These are phyloP conservation scores for Axea sp. DNA, from an alignment of 2,888 invertebrate species.

Conservation along the genomic window DNA sequence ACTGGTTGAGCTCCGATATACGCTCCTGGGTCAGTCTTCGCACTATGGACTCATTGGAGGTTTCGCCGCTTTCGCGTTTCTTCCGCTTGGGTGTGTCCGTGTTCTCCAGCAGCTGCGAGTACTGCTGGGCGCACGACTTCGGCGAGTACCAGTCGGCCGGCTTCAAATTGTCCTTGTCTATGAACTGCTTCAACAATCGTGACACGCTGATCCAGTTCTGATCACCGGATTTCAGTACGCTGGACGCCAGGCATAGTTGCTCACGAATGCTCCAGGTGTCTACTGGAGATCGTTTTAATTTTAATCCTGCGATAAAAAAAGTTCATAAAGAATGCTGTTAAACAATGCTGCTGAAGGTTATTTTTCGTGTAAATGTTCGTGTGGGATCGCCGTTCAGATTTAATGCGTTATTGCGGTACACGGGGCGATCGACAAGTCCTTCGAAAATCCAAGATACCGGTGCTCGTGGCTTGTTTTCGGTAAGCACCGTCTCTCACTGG, in stretches of 20 bases:
- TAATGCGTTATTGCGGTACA: too few species aligned
- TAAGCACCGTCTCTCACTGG: too few species aligned
- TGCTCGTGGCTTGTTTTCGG: too few species aligned
- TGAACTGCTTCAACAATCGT: slow-evolving; percentile 87
- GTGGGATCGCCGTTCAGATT: too few species aligned
- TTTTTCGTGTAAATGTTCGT: too few species aligned
- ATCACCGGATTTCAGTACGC: slow-evolving; percentile 91
- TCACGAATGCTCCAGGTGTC: slow-evolving; percentile 94
- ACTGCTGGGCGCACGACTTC: slow-evolving; percentile 94
- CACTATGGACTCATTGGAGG: slow-evolving; percentile 89
- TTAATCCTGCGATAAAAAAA: slow-evolving; percentile 71
- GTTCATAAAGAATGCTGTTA: too few species aligned
- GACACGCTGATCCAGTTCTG: slow-evolving; percentile 96
- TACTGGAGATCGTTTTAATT: slow-evolving; percentile 85
- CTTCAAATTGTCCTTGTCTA: slow-evolving; percentile 84
- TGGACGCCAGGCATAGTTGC: slow-evolving; percentile 91
- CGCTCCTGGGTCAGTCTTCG: slow-evolving; percentile 88
- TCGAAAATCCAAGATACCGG: too few species aligned
- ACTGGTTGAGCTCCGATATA: slow-evolving; percentile 87
- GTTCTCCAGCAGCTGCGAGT: slow-evolving; percentile 89
- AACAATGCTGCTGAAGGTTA: too few species aligned
- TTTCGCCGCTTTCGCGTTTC: slow-evolving; percentile 86
- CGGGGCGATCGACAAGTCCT: too few species aligned
- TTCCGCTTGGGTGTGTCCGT: slow-evolving; percentile 92
- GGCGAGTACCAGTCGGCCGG: slow-evolving; percentile 94